phyloP scores from a whole-genome alignment of 2,113 vertebrate species.

The Lophura nycthemera region DNA sequence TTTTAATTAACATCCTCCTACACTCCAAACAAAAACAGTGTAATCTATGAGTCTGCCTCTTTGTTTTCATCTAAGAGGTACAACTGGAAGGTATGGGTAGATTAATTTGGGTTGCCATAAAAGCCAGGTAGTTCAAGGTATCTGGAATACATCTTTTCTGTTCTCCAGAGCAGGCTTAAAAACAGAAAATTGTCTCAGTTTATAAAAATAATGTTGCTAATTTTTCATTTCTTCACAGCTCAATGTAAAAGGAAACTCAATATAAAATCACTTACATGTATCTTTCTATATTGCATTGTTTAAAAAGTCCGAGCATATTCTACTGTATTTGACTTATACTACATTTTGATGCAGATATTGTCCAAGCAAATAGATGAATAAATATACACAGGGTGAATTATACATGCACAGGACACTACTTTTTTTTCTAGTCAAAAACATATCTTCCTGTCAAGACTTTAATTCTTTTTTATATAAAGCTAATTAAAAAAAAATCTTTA shows the following conservation, averaged over 20 bases:
- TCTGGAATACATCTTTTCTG: neutral
- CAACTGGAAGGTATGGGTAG: neutral
- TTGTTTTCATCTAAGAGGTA: neutral
- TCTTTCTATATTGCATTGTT: neutral
- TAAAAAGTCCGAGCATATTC: neutral
- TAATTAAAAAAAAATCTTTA: neutral
- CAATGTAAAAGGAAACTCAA: neutral
- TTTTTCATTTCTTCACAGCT: neutral
- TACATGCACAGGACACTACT: neutral
- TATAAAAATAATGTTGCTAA: neutral
- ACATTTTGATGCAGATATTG: neutral
- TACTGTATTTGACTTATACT: neutral
- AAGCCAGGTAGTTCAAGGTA: neutral
- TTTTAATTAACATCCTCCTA: neutral
- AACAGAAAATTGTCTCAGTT: neutral
- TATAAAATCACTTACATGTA: neutral
- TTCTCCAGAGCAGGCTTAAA: slow-evolving; percentile 22
- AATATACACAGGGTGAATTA: neutral
- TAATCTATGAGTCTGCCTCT: neutral
- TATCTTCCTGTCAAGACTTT: neutral
- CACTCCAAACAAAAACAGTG: neutral
- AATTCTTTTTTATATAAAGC: neutral
- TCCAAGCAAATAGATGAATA: neutral
- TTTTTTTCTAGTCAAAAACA: neutral
- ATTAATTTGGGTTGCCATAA: neutral